Evolutionary conservation across 2,113 vertebrate species (phyloP).

Genomic region (Columbina picui): DNA sequence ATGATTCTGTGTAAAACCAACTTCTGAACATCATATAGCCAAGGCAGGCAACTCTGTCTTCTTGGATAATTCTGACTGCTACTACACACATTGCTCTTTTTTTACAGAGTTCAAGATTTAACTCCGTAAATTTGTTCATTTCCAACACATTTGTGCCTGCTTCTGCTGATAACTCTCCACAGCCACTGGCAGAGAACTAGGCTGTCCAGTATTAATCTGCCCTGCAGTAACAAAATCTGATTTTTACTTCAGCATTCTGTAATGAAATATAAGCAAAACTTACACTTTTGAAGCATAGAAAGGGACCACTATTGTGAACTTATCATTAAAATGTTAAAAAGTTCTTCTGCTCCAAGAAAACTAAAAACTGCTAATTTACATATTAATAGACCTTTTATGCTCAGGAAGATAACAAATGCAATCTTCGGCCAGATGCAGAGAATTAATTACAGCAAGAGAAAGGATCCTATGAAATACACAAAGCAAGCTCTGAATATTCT

Average conservation of each 20-base stretch:
- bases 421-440: conserved; percentile 29
- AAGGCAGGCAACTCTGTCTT: neutral
- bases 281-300: neutral
- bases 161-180: neutral
- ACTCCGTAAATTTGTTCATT: neutral
- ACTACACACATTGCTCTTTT: neutral
- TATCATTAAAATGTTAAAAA: conserved; percentile 12
- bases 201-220: neutral
- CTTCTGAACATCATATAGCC: neutral
- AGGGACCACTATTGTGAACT: neutral
- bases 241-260: neutral
- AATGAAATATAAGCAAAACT: neutral
- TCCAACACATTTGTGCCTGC: neutral
- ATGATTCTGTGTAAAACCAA: neutral
- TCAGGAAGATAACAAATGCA: neutral
- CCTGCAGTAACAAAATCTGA: neutral
- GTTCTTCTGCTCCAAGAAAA: neutral
- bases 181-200: neutral
- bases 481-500: neutral
- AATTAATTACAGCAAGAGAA: conserved; percentile 52
- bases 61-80: neutral
- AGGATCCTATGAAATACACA: neutral
- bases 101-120: neutral
- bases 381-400: conserved; percentile 20
- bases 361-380: conserved; percentile 16